A percentile compares a stretch with the other conserved stretches of the same genome.
Conservation (phyloP, 2,797 vertebrate species). For the Squalus acanthias region DNA sequence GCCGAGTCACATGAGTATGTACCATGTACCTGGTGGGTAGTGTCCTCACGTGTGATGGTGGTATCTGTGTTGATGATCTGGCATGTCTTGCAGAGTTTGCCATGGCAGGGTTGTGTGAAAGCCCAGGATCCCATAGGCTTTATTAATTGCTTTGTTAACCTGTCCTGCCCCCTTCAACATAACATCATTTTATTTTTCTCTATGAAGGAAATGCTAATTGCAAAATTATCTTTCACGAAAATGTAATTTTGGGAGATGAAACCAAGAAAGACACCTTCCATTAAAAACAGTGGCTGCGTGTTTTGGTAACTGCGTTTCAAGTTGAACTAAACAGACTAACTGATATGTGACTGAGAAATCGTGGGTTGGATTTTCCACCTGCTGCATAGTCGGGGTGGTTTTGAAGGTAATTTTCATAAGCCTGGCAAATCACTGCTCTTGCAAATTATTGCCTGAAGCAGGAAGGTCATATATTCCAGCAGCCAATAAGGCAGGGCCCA, state of each 20-base stretch:
- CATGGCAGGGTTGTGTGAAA: too few relatives aligned
- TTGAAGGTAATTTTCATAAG: background rate
- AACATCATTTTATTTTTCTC: background rate
- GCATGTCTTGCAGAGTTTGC: too few relatives aligned
- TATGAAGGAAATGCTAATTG: background rate
- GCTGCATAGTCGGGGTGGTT: background rate
- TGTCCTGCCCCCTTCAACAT: too few relatives aligned
- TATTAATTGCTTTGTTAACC: too few relatives aligned
- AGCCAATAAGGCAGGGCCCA: background rate
- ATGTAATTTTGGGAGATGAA: background rate
- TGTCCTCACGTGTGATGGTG: too few relatives aligned
- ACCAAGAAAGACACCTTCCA: background rate
- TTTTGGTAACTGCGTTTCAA: background rate
- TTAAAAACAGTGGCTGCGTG: background rate
- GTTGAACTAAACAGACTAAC: background rate
- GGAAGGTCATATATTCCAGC: background rate
- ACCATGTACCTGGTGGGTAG: too few relatives aligned
- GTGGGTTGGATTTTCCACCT: background rate
- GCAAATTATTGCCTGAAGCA: background rate
- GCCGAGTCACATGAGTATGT: too few relatives aligned
- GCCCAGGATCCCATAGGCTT: too few relatives aligned
- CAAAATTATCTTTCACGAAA: background rate
- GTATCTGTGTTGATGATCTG: too few relatives aligned
- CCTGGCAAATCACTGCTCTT: background rate
- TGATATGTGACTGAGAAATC: background rate